These are phyloP conservation scores for Linyphia triangularis DNA, from an alignment of 2,888 invertebrate genomes.

Conservation along the genomic window DNA sequence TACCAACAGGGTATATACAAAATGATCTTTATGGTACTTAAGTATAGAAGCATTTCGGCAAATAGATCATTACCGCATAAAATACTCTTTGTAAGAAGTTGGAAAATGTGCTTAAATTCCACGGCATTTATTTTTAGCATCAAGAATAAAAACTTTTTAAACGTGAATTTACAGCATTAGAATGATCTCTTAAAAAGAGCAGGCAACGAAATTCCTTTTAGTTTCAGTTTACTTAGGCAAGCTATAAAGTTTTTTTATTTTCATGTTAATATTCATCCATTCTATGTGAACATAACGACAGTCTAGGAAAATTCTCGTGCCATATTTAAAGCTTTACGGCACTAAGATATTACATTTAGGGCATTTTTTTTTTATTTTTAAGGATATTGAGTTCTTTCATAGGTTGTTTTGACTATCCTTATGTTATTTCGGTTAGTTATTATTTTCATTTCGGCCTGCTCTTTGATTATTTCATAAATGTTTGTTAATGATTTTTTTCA, in stretches of 20 bases:
- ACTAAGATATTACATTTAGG: not conserved
- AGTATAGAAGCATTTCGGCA: not conserved
- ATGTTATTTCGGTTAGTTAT: not conserved
- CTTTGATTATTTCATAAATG: no score
- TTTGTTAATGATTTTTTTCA: no score
- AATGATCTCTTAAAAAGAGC: not conserved
- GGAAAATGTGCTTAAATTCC: not conserved
- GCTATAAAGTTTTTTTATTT: not conserved
- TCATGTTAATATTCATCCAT: not conserved
- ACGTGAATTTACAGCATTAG: not conserved
- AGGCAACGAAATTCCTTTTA: not conserved
- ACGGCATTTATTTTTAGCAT: not conserved
- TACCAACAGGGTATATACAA: no score
- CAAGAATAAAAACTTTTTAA: not conserved
- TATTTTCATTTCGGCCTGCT: not conserved
- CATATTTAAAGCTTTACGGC: not conserved
- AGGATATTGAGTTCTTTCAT: not conserved
- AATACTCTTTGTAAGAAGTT: not conserved
- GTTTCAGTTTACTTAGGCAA: not conserved
- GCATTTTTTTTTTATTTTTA: not conserved
- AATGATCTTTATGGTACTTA: no score
- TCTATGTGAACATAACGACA: not conserved
- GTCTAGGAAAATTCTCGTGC: not conserved
- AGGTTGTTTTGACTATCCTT: not conserved
- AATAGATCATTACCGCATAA: not conserved